Conservation (phyloP, 2,113 vertebrate genomes). For the Oryzias celebensis region DNA sequence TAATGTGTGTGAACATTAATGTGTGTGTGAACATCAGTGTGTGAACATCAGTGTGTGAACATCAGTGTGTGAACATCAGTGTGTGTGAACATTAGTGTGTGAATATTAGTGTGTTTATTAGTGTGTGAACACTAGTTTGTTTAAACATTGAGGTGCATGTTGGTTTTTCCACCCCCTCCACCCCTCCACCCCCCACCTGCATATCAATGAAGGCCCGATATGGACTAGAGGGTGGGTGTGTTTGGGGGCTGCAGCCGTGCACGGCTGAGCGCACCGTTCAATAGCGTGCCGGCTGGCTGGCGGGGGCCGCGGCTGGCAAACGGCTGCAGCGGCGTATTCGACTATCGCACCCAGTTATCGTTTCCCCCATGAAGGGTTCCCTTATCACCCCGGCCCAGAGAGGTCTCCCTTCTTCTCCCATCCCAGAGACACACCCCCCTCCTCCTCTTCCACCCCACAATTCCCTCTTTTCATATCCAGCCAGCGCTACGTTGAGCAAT, state of each 20-base stretch:
- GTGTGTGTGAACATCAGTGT: too few species aligned
- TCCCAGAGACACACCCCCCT: conserved; percentile 55
- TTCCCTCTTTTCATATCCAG: conserved; percentile 74
- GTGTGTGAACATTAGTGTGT: too few species aligned
- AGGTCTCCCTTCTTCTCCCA: conserved; percentile 84
- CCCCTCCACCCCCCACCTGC: conserved; percentile 79
- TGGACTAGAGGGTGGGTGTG: conserved; percentile 83
- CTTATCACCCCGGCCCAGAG: conserved; percentile 99
- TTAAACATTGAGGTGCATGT: conserved; percentile 1
- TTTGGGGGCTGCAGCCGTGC: conserved; percentile 79
- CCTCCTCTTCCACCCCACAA: conserved; percentile 30
- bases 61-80: too few species aligned
- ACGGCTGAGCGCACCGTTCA: conserved; percentile 99
- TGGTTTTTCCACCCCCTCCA: conserved; percentile 56
- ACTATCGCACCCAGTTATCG: conserved; percentile 99
- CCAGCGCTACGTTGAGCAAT: conserved; percentile 79
- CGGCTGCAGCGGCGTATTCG: conserved; percentile 62
- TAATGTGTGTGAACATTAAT: too few species aligned
- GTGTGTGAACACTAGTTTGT: background rate
- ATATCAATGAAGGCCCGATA: conserved; percentile 99
- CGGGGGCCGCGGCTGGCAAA: conserved; percentile 62
- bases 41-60: too few species aligned
- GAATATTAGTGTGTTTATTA: background rate
- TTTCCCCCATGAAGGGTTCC: conserved; percentile 98
- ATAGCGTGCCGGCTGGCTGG: conserved; percentile 79